A percentile compares a stretch with the other conserved stretches of the same genome.
These are phyloP conservation scores for Oxyruncus cristatus DNA, from an alignment of 2,113 vertebrate species.

Conservation along the genomic window DNA sequence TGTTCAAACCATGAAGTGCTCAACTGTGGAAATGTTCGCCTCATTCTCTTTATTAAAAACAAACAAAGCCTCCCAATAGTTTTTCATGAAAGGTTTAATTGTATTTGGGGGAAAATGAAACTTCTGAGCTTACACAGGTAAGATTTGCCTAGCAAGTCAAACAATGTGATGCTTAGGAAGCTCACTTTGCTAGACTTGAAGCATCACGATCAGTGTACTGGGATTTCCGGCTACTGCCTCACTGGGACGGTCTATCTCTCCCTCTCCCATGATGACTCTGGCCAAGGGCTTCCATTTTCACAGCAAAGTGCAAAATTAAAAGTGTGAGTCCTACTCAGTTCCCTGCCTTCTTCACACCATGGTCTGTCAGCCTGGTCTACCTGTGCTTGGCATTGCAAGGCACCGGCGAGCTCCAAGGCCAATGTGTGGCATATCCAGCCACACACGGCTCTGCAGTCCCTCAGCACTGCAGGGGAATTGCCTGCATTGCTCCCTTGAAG, in stretches of 20 bases:
- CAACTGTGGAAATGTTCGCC: not conserved
- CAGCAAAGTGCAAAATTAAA: not conserved
- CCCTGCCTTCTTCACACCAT: not conserved
- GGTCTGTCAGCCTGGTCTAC: not conserved
- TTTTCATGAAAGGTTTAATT: not conserved
- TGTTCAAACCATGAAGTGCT: not conserved
- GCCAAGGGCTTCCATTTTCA: not conserved
- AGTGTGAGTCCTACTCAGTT: not conserved
- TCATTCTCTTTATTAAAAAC: not conserved
- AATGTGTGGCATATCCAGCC: not conserved
- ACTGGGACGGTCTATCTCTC: not conserved
- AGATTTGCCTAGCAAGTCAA: not conserved
- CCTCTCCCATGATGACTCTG: not conserved
- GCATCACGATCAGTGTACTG: rapidly evolving
- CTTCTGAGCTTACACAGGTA: not conserved
- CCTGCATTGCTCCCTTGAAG: not conserved
- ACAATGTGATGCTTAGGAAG: not conserved
- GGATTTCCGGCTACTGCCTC: not conserved
- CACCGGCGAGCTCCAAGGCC: not conserved
- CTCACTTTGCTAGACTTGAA: not conserved
- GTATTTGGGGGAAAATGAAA: not conserved
- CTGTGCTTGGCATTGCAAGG: rapidly evolving
- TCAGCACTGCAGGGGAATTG: rapidly evolving
- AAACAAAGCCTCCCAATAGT: not conserved
- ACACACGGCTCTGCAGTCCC: not conserved